Conservation (phyloP, 2,888 invertebrate genomes). For the Orthosia cruda region DNA sequence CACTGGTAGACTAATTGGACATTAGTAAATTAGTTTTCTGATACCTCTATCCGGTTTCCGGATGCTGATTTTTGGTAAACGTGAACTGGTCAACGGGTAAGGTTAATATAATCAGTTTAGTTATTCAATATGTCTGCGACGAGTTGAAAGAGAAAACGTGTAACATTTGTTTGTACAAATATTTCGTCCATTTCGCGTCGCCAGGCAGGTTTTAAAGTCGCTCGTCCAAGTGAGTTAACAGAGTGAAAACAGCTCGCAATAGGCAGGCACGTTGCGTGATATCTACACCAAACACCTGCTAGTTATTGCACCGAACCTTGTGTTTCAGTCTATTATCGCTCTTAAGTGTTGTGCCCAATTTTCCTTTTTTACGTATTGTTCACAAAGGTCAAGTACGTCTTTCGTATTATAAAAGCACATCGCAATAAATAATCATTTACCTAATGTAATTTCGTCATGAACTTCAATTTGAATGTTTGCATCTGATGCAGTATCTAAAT, state of each 20-base stretch:
- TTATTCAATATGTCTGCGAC: conserved; percentile 75
- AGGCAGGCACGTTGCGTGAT: conserved; percentile 83
- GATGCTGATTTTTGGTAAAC: conserved; percentile 9
- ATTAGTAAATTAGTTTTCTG: conserved; percentile 16
- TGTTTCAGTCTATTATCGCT: conserved; percentile 79
- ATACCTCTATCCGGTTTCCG: conserved; percentile 17
- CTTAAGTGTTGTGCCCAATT: conserved; percentile 77
- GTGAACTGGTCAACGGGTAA: conserved; percentile 15
- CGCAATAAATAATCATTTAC: conserved; percentile 67
- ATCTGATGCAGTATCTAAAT: conserved; percentile 68
- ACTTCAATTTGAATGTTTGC: conserved; percentile 72
- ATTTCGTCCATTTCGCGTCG: conserved; percentile 84
- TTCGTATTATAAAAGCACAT: conserved; percentile 71
- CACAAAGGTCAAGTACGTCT: conserved; percentile 84
- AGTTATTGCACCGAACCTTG: conserved; percentile 80
- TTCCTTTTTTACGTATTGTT: conserved; percentile 76
- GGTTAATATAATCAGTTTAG: conserved; percentile 55
- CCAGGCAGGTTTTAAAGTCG: conserved; percentile 83
- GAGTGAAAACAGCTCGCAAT: conserved; percentile 85
- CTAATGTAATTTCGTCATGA: conserved; percentile 68
- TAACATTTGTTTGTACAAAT: conserved; percentile 85
- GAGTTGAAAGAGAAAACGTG: conserved; percentile 84
- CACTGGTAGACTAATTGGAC: conserved; percentile 19
- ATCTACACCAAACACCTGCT: conserved; percentile 83
- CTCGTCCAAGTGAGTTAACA: conserved; percentile 79